Base-by-base conservation (phyloP, 1,140 invertebrate genomes). In the Cataglyphis hispanica region DNA sequence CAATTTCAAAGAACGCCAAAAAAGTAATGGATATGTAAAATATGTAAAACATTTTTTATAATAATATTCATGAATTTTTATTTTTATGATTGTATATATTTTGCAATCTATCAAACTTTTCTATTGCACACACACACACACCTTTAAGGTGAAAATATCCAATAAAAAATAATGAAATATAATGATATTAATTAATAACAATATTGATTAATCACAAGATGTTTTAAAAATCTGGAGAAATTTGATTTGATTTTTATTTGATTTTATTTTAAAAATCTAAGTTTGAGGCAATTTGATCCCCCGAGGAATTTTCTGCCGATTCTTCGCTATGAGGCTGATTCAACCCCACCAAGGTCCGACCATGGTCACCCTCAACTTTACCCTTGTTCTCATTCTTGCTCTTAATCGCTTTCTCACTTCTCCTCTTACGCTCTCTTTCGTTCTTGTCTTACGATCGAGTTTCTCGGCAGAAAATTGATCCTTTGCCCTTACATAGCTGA, bases 311-410 rank as follows among this genome's bases (percentile, higher is more conserved):
- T 77, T 77, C 25, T 58, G 19, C 37, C 67, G 46, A n/a, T 46
- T 50, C 27, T 53, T 37, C 27, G 27, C 46, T 46, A 27, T 40
- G 2, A 53, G 31, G 16, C 25, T 80, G 76, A 67, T 37, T 67
- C 46, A 80, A 78, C 60, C 60, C 60, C n/a, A 22, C 8, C n/a
- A 37, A 27, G 43, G 3, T 56, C 13, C 27, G 31, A 56, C 76
- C 46, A 80, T 87, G 61, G 76, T 87, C 77, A 69, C 66, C 46
- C 84, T 81, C 86, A 58, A 84, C 69, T 74, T 60, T 63, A 60
- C 64, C 60, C 77, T 76, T 64, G 74, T 74, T 74, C 70, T 86
- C 31, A 19, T 70, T n/a, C 53, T 53, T 63, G 19, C 63, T 77
- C 75, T 61, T 56, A 46, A 53, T 19, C 46, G 46, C 43, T 11